Conservation (phyloP, 2,888 invertebrate genomes). For the Cryptus armator region DNA sequence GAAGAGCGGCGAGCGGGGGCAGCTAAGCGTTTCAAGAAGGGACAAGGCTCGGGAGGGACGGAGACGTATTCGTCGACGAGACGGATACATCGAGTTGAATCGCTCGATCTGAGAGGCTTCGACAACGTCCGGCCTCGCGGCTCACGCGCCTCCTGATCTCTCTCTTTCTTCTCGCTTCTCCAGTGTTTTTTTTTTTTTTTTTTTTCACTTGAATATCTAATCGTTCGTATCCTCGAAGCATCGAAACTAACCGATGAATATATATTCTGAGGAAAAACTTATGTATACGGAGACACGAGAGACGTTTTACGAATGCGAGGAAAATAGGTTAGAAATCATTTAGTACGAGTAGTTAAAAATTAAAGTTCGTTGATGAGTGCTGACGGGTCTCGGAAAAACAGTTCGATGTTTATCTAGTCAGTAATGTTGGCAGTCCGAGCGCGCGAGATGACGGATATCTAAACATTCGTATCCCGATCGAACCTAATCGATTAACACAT, state of each 20-base stretch:
- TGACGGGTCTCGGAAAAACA: no score
- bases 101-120: conserved; percentile 64
- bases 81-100: conserved; percentile 72
- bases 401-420: no score
- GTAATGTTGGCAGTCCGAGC: no score
- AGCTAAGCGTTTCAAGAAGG: conserved; percentile 55
- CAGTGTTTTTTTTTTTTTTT: conserved; percentile 4
- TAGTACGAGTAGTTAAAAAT: no score
- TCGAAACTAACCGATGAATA: conserved; percentile 8
- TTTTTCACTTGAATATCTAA: no score
- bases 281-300: neutral
- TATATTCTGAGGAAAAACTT: neutral
- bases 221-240: neutral
- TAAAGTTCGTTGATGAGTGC: no score
- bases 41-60: conserved; percentile 26
- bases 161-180: conserved; percentile 40
- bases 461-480: no score
- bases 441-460: no score
- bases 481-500: no score
- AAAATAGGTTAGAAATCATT: no score
- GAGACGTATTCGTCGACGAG: conserved; percentile 59
- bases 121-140: conserved; percentile 66
- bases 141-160: conserved; percentile 52
- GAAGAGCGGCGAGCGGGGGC: conserved; percentile 63
- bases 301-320: neutral